Evolutionary conservation across 2,888 invertebrate genomes (phyloP), one percentile per base, ranked within the genome.

Genomic region (Melolontha melolontha): DNA sequence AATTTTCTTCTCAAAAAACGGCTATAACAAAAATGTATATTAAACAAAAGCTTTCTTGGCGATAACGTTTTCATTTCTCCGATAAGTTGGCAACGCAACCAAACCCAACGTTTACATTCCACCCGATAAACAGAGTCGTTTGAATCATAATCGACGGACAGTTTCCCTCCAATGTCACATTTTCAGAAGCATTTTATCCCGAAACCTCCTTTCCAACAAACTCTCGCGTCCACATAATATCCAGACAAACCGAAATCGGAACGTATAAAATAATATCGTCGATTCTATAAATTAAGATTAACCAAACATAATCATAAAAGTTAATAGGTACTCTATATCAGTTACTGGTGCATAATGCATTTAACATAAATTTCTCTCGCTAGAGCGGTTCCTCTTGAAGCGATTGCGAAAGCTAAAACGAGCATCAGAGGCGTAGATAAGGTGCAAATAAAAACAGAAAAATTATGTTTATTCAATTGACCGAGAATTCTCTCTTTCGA

Each of bases 321-420:
- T 66, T 63, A 66, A 70, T 70, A 64, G 69, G 51, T 57, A 66
- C 66, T 63, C 66, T 55, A 63, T 69, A 69, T 69, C 68, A 68
- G 68, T 63, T 68, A 68, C 64, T 69, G 57, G 62, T 69, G 69
- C 69, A 69, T 69, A 62, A 69, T 69, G 69, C 69, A 69, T 69
- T 52, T 63, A 66, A 50, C 69, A 63, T 69, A 69, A 69, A 69
- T 69, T 62, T 29, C 34, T 44, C 34, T 27, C 59, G 34, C 66
- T 59, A 44, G 66, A 59, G 51, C 62, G 39, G 42, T 59, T 49
- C 34, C 50, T 40, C 50, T 62, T 41, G n/a, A 39, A 16, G 42
- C 47, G 16, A 63, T 14, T 40, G 22, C 17, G 40, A 44, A 40
- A n/a, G 34, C 12, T 63, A 39, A n/a, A 17, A 29, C n/a, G 51